phyloP scores from a whole-genome alignment of 2,113 vertebrate species.

The Odocoileus hemionus region DNA sequence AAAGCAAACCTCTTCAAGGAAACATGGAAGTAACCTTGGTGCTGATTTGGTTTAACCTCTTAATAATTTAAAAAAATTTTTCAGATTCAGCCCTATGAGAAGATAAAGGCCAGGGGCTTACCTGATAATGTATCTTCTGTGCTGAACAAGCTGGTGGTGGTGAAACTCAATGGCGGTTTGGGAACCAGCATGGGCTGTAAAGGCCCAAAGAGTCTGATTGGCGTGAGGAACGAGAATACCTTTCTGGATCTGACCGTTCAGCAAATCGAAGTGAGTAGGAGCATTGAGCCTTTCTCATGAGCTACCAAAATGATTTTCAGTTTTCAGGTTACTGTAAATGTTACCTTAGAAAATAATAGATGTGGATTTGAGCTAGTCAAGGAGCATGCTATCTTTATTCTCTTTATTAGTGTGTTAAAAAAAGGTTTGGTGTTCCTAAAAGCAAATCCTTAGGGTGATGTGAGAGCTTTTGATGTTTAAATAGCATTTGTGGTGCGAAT shows the following conservation, averaged over 20 bases:
- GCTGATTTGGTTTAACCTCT: neutral
- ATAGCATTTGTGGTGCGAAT: slow-evolving; percentile 11
- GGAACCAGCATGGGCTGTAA: slow-evolving; percentile 99
- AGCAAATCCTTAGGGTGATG: neutral
- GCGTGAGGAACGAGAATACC: slow-evolving; percentile 96
- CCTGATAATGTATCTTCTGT: slow-evolving; percentile 86
- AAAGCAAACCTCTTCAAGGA: neutral
- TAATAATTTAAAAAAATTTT: neutral
- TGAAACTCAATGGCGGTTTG: slow-evolving; percentile 96
- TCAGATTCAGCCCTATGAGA: slow-evolving; percentile 95
- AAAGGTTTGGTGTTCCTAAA: neutral
- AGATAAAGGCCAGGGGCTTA: slow-evolving; percentile 87
- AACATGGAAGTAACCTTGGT: neutral
- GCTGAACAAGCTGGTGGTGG: slow-evolving; percentile 93
- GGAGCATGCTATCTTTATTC: slow-evolving; percentile 8
- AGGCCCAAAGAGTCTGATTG: slow-evolving; percentile 96
- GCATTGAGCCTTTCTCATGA: neutral
- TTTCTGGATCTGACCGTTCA: slow-evolving; percentile 97
- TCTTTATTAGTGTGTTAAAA: neutral
- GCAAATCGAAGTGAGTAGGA: slow-evolving; percentile 93
- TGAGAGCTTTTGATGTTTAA: slow-evolving; percentile 35
- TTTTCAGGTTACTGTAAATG: slow-evolving; percentile 6
- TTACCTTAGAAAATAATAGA: slow-evolving; percentile 2
- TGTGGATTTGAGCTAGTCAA: neutral
- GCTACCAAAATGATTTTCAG: neutral